Base-by-base conservation (phyloP, 2,113 vertebrate species). In the Corythornis cristatus region DNA sequence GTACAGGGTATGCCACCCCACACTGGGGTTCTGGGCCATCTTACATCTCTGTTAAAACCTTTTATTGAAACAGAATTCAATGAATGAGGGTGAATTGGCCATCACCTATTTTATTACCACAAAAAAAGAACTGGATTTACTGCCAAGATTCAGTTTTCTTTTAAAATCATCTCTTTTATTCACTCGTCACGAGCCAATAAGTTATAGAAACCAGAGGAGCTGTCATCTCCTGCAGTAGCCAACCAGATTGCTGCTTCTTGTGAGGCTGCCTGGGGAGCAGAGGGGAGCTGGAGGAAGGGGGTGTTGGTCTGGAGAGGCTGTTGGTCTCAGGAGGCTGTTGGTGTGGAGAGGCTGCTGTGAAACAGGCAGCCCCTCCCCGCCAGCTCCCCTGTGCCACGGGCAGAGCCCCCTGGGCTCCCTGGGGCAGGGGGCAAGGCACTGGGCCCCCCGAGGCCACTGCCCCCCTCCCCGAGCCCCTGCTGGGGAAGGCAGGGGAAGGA, bases 181-280 rank as follows among this genome's bases (percentile, higher is more conserved):
- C 96, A 96, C 85, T 97, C 86, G 26, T 96, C 93, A 95, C 89
- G 96, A 97, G 96, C 95, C 96, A 97, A 97, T 98, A 98, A 98
- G 96, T 98, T 98, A 98, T 88, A 96, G 83, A 96, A 97, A 96
- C 95, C 96, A 95, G 74, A 92, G 48, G 43, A 86, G 46, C 85
- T 93, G 50, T 85, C 77, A 77, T 83, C 68, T 91, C 57, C 56
- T 95, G 64, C 97, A 97, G 91, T 82, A 96, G 94, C 83, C 83
- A 96, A 93, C 68, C 78, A 42, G 90, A 51, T 60, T 53, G 75
- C 76, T 21, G 56, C 29, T 72, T 45, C 9, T 5, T 15, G 25
- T 90, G 64, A 33, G 60, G 84, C 95, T 94, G 92, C 95, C 71
- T 23, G 14, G 62, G 81, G 62, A 97, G 86, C 77, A 94, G 37